Evolutionary conservation across 2,113 vertebrate species (phyloP).

Genomic region (Pristiophorus japonicus): DNA sequence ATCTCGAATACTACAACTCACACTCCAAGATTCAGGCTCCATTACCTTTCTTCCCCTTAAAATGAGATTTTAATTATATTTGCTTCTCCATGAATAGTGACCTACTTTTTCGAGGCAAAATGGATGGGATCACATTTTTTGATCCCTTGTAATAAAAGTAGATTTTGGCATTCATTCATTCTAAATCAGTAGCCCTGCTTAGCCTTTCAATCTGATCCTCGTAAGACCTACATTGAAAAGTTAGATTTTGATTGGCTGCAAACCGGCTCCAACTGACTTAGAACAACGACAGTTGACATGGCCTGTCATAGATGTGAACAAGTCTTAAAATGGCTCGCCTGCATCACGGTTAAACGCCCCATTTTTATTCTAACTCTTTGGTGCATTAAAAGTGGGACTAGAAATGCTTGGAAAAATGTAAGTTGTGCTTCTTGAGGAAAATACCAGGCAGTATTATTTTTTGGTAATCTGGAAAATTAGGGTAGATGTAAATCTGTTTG

Average conservation of each 20-base stretch:
- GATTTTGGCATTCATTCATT: neutral
- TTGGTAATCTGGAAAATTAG: neutral
- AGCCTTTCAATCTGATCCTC: neutral
- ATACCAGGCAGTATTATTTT: neutral
- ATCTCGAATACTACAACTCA: neutral
- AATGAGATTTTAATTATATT: neutral
- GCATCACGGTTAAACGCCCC: neutral
- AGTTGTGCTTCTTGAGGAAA: neutral
- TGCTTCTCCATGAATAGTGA: neutral
- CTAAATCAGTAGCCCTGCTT: neutral
- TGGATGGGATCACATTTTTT: neutral
- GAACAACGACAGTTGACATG: neutral
- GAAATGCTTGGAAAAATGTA: neutral
- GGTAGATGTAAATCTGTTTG: neutral
- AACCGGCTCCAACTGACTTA: neutral
- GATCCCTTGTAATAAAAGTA: neutral
- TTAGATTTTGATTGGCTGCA: neutral
- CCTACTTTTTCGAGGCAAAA: neutral
- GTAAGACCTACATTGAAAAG: neutral
- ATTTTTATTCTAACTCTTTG: neutral
- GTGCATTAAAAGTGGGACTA: neutral
- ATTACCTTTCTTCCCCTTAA: neutral
- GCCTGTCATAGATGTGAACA: neutral
- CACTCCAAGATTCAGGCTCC: neutral
- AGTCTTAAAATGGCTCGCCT: neutral